Conservation (phyloP, 2,113 vertebrate species). For the Crotalus horridus region DNA sequence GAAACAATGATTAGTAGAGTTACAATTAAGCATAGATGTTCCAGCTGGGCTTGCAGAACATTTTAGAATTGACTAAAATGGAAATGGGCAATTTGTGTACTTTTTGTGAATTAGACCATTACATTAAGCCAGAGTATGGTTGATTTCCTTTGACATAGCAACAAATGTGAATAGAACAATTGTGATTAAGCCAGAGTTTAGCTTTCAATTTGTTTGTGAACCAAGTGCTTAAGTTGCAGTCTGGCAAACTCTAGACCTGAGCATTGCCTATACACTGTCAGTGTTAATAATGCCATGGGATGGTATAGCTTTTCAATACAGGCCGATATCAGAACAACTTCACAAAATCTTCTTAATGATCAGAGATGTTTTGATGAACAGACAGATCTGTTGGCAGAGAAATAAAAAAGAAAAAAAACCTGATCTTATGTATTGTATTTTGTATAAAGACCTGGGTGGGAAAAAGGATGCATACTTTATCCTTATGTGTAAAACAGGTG, state of each 20-base stretch:
- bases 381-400: background rate
- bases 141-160: background rate
- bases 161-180: background rate
- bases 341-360: background rate
- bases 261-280: background rate
- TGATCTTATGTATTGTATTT: background rate
- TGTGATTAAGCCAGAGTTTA: background rate
- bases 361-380: background rate
- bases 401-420: background rate
- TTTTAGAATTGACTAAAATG: background rate
- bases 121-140: background rate
- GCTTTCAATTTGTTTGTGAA: background rate
- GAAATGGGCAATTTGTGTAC: background rate
- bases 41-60: background rate
- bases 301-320: background rate
- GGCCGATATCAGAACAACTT: background rate
- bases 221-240: background rate
- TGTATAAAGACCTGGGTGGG: background rate
- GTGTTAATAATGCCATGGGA: background rate
- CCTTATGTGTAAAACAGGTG: background rate
- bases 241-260: background rate
- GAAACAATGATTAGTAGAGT: background rate
- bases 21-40: background rate
- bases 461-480: background rate
- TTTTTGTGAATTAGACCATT: background rate